Evolutionary conservation across 2,888 invertebrate species (phyloP).

Genomic region (Scaptomyza caliginosa): DNA sequence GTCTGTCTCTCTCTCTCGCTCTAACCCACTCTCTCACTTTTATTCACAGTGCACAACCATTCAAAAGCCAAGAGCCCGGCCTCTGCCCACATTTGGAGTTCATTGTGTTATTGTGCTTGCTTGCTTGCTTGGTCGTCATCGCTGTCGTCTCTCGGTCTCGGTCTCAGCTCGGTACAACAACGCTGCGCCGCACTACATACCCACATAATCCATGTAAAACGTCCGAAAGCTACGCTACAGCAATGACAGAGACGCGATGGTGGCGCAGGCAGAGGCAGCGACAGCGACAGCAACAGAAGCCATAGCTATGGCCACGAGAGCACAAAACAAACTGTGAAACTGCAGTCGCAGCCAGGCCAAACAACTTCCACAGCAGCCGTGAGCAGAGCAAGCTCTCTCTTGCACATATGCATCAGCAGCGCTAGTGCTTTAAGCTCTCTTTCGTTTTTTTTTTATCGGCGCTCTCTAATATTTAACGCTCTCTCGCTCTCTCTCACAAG

Average conservation of each 20-base stretch:
- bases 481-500: slow-evolving; percentile 6
- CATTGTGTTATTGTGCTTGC: slow-evolving; percentile 81
- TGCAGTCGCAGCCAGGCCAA: slow-evolving; percentile 33
- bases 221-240: slow-evolving; percentile 50
- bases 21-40: background rate
- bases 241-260: background rate
- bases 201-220: slow-evolving; percentile 75
- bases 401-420: slow-evolving; percentile 3
- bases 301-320: slow-evolving; percentile 68
- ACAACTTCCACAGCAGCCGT: slow-evolving; percentile 46
- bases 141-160: slow-evolving; percentile 53
- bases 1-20: background rate
- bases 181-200: slow-evolving; percentile 74
- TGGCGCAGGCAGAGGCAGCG: slow-evolving; percentile 15
- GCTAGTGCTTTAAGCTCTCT: background rate
- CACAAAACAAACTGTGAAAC: slow-evolving; percentile 53
- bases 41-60: slow-evolving; percentile 8
- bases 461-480: slow-evolving; percentile 19
- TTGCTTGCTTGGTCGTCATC: slow-evolving; percentile 5
- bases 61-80: slow-evolving; percentile 43
- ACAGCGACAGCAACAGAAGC: slow-evolving; percentile 47
- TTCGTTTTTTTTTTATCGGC: background rate
- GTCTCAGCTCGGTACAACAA: slow-evolving; percentile 56
- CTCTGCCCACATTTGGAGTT: slow-evolving; percentile 75
- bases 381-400: slow-evolving; percentile 10